Conservation (phyloP, 2,797 vertebrate genomes). For the Hafferia zeledoni region DNA sequence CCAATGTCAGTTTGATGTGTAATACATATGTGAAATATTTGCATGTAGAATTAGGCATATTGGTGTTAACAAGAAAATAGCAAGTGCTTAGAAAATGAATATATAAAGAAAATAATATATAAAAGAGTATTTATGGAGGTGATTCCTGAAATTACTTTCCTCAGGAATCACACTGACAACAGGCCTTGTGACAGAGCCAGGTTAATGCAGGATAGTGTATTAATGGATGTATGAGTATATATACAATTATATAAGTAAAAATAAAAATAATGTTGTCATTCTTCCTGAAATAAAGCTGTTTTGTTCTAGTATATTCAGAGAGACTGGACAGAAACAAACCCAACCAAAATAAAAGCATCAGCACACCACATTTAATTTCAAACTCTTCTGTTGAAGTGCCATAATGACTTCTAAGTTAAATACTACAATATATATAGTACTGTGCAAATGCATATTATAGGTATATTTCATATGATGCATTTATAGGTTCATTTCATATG, state of each 20-base stretch:
- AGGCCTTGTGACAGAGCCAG: background rate
- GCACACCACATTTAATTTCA: background rate
- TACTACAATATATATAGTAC: background rate
- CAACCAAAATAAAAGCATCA: background rate
- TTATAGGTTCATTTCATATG: background rate
- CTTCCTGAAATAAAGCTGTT: background rate
- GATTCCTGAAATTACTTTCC: background rate
- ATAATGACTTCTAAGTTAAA: background rate
- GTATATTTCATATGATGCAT: background rate
- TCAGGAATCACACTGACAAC: background rate
- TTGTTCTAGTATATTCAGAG: background rate
- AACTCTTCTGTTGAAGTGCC: background rate
- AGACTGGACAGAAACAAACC: background rate
- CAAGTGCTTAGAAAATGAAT: background rate
- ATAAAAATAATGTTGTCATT: background rate
- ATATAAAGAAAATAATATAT: background rate
- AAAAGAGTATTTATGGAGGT: accelerated
- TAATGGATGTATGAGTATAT: background rate
- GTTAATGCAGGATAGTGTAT: background rate
- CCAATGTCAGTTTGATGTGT: background rate
- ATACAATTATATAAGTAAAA: background rate
- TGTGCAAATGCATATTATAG: background rate
- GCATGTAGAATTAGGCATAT: background rate
- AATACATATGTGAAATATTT: background rate
- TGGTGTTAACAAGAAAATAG: background rate